Base-by-base conservation (phyloP, 2,888 invertebrate species). In the Platycheirus rosarum region DNA sequence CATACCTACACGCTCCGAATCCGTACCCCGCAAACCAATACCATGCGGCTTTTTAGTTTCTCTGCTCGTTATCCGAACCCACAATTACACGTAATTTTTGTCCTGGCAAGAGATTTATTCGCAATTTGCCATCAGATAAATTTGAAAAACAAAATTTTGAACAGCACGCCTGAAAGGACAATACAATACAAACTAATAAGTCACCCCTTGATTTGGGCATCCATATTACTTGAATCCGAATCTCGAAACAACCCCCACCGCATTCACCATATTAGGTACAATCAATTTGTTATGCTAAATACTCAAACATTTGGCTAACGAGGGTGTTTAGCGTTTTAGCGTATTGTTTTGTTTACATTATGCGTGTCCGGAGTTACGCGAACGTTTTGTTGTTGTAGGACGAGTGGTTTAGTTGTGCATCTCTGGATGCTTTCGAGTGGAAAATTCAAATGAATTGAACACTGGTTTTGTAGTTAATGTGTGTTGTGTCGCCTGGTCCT, bases 51-150 rank as follows among this genome's bases (percentile, higher is more conserved):
- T 62, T 57, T 68, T 68, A 79, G 74, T 70, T 63, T 76, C 55
- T 40, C 46, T 62, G 60, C 69, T 75, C 75, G 40, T 75, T 69
- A 74, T 44, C 7, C 57, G 20, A 20, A 32, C 44, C 55, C 66
- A 40, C 23, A 75, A 75, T 75, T 51, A 60, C 49, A 60, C 23
- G 35, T 26, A 37, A 37, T 65, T 73, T 77, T 73, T 48, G 18
- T 29, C 60, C 37, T 29, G 26, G 40, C 53, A 60, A 60, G 60
- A 66, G 60, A 66, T 68, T 75, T 75, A 75, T 80, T 46, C 75
- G 49, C 48, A 75, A 65, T 79, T 79, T 69, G 44, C 49, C 55
- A 75, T 63, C 42, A 37, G 46, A 75, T 75, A 69, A 75, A 80
- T 62, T 57, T 29, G 3, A 60, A 60, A 49, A 44, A 29, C 42